Conservation (phyloP, 2,113 vertebrate species). For the Bubo bubo region DNA sequence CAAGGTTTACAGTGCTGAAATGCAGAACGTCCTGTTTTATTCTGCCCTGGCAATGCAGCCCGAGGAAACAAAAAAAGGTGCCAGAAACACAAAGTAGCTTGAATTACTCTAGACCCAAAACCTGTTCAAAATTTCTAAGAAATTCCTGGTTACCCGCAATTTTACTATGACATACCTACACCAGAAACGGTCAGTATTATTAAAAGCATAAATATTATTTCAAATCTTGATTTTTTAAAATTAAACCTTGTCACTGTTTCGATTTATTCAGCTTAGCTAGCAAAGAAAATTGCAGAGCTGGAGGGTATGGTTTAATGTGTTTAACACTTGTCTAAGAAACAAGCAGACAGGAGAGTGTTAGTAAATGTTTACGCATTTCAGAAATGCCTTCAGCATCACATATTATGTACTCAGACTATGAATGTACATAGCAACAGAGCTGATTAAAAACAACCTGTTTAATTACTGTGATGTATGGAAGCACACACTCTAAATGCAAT, state of each 20-base stretch:
- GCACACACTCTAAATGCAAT: neutral
- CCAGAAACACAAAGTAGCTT: neutral
- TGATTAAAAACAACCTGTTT: constrained; percentile 25
- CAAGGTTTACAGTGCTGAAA: neutral
- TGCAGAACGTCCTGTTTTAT: neutral
- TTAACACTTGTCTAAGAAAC: constrained; percentile 44
- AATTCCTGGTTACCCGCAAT: neutral
- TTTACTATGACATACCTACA: neutral
- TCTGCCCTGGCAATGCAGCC: neutral
- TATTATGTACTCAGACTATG: constrained; percentile 5
- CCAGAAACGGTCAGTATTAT: neutral
- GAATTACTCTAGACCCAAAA: neutral
- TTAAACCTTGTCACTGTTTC: neutral
- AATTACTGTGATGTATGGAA: neutral
- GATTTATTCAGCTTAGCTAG: neutral
- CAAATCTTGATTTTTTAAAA: neutral
- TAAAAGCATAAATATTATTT: neutral
- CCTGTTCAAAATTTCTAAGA: neutral
- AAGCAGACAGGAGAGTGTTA: constrained; percentile 48
- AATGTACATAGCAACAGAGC: constrained; percentile 40
- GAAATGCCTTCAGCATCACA: constrained; percentile 67
- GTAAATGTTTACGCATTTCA: constrained; percentile 73
- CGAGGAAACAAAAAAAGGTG: neutral
- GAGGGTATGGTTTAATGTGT: constrained; percentile 6
- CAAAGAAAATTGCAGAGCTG: neutral